Conservation (phyloP, 2,797 vertebrate species). For the Ibycter americanus region DNA sequence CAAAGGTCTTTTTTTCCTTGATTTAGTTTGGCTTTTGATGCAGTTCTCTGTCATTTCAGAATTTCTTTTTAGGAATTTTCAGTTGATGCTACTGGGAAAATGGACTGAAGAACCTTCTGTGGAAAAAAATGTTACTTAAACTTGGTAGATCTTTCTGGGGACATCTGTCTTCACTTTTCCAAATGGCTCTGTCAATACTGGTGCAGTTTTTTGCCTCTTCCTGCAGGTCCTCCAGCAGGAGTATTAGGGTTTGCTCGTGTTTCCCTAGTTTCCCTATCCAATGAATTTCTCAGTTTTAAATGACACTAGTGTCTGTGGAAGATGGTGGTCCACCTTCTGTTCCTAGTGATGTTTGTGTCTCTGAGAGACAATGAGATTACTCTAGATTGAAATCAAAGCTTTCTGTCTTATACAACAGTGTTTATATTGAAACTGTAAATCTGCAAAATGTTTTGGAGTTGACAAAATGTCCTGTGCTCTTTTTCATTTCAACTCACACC, state of each 20-base stretch:
- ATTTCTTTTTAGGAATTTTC: background rate
- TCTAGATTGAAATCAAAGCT: background rate
- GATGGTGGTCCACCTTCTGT: background rate
- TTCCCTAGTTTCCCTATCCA: background rate
- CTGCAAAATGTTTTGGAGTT: background rate
- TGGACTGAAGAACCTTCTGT: background rate
- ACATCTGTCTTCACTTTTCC: background rate
- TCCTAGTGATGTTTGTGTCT: background rate
- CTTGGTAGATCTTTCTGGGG: background rate
- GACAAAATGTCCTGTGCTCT: background rate
- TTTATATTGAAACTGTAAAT: conserved; percentile 39
- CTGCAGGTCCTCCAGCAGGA: background rate
- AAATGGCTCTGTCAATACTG: background rate
- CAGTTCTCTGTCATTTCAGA: background rate
- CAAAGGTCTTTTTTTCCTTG: background rate
- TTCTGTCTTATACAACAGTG: background rate
- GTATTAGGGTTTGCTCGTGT: background rate
- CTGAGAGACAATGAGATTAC: background rate
- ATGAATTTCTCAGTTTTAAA: background rate
- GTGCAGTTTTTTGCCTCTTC: background rate
- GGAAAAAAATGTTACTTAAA: background rate
- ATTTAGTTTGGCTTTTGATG: background rate
- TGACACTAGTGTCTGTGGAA: background rate
- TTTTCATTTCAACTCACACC: background rate
- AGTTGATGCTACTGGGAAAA: background rate